phyloP scores from a whole-genome alignment of 2,113 vertebrate genomes.

The Onychostoma macrolepis region DNA sequence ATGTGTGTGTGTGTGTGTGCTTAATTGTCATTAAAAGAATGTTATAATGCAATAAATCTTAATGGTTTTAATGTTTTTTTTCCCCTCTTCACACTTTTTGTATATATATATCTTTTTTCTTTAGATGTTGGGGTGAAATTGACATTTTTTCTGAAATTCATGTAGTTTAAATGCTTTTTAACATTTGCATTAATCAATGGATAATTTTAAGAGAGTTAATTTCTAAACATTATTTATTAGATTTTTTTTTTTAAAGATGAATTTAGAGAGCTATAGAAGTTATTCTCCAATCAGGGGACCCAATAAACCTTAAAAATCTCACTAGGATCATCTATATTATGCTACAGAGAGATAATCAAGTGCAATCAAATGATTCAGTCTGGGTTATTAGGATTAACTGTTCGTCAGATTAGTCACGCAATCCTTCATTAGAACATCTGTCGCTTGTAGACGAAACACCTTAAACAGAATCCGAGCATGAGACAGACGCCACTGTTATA shows the following conservation, averaged over 20 bases:
- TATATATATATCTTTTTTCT: neutral
- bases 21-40: neutral
- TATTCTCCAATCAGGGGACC: neutral
- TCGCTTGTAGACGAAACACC: neutral
- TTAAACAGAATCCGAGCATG: neutral
- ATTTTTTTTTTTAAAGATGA: no score
- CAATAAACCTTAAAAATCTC: neutral
- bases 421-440: neutral
- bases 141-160: neutral
- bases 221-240: neutral
- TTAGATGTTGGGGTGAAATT: neutral
- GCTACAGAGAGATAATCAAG: neutral
- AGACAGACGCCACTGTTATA: conserved; percentile 16
- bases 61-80: neutral
- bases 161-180: neutral
- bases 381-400: neutral
- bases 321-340: neutral
- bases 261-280: neutral
- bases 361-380: neutral
- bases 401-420: neutral
- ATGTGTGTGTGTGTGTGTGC: neutral
- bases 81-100: no score
- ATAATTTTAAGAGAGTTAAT: neutral
- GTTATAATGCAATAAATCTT: neutral
- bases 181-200: neutral